phyloP scores from a whole-genome alignment of 92 coral and sea anemone species.

The Pocillopora grandis region DNA sequence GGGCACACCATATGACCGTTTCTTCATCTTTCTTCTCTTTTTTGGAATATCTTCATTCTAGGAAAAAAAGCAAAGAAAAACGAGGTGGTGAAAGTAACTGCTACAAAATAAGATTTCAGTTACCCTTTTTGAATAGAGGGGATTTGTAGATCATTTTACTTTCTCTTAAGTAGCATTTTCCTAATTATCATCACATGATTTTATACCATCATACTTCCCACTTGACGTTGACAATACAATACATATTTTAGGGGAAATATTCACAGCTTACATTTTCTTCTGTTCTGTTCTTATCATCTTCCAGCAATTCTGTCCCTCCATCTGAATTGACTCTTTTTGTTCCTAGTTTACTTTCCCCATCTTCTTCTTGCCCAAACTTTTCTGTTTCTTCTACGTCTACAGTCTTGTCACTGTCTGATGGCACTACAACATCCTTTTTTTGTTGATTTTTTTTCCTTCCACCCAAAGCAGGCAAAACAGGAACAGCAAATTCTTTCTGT shows the following conservation, averaged over 20 bases:
- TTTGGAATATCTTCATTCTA: constrained; percentile 34
- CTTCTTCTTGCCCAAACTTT: not conserved
- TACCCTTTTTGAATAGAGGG: too few relatives aligned
- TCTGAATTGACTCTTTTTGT: constrained; percentile 14
- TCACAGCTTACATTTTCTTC: constrained; percentile 15
- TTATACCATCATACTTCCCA: too few relatives aligned
- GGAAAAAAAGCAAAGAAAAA: not conserved
- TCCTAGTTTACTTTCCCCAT: not conserved
- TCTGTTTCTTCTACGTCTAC: constrained; percentile 7
- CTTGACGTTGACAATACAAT: too few relatives aligned
- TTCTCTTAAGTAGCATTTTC: not conserved
- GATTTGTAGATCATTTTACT: too few relatives aligned
- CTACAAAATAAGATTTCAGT: too few relatives aligned
- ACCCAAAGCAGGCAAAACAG: constrained; percentile 11
- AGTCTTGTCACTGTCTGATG: not conserved
- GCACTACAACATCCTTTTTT: not conserved
- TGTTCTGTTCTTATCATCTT: not conserved
- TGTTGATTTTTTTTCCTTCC: constrained; percentile 6
- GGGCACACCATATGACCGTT: constrained; percentile 64
- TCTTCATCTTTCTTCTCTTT: constrained; percentile 66
- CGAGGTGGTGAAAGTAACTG: too few relatives aligned
- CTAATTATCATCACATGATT: too few relatives aligned
- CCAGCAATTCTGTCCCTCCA: not conserved
- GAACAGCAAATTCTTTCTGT: constrained; percentile 51
- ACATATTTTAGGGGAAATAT: not conserved